A percentile compares a stretch with the other conserved stretches of the same genome.
These are phyloP conservation scores for Amphiura filiformis DNA, from an alignment of 35 echinoderm and acorn worm species.

Conservation along the genomic window DNA sequence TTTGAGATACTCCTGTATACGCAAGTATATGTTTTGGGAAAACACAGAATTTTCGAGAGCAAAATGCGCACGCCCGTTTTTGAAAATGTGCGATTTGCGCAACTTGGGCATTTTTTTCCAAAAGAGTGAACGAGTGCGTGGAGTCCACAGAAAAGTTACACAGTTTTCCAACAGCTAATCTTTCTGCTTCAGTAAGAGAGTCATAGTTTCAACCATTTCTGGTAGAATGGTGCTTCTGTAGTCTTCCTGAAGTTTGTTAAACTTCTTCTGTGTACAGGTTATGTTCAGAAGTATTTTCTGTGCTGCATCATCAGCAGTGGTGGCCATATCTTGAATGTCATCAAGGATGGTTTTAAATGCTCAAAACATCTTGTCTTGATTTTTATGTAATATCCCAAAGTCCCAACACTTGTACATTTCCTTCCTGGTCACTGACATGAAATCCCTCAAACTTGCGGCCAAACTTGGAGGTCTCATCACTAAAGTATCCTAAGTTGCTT, in stretches of 20 bases:
- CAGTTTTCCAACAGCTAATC: constrained; percentile 33
- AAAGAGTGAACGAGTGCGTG: constrained; percentile 39
- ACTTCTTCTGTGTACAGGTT: not conserved
- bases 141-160: constrained; percentile 47
- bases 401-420: not conserved
- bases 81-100: constrained; percentile 29
- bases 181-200: not conserved
- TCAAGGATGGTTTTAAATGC: not conserved
- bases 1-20: not conserved
- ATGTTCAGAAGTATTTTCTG: not conserved
- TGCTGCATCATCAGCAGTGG: not conserved
- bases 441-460: not conserved
- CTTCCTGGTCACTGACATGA: not conserved
- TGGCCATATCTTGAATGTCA: not conserved
- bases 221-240: not conserved
- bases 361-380: not conserved
- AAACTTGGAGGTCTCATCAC: not conserved
- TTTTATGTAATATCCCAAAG: not conserved
- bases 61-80: constrained; percentile 26
- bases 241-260: not conserved
- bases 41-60: constrained; percentile 10
- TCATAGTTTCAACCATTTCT: not conserved
- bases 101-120: constrained; percentile 28
- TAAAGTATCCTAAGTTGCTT: not conserved
- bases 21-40: not conserved